Evolutionary conservation across 2,797 vertebrate genomes (phyloP).

Genomic region (Neoniphon sammara): DNA sequence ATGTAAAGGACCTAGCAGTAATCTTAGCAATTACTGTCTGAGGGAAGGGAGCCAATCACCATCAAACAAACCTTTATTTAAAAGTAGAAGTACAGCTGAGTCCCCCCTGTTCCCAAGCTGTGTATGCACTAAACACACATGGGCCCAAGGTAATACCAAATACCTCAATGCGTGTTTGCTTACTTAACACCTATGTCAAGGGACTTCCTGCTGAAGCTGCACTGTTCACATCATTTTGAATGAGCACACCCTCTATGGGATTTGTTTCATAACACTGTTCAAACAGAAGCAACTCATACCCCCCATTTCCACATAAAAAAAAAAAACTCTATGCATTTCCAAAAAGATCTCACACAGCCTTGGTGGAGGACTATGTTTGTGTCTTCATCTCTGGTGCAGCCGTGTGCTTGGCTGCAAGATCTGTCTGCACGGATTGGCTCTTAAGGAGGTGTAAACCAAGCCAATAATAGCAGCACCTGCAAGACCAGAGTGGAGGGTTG

Average conservation of each 20-base stretch:
- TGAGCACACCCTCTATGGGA: slow-evolving; percentile 38
- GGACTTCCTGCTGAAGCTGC: slow-evolving; percentile 41
- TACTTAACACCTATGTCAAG: slow-evolving; percentile 24
- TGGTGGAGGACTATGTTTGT: slow-evolving; percentile 17
- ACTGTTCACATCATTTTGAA: slow-evolving; percentile 39
- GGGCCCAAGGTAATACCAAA: slow-evolving; percentile 35
- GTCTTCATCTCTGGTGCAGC: slow-evolving; percentile 36
- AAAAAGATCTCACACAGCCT: slow-evolving; percentile 24
- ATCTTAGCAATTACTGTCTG: neutral
- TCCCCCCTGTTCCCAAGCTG: neutral
- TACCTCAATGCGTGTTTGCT: slow-evolving; percentile 29
- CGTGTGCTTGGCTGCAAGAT: slow-evolving; percentile 19
- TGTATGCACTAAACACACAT: slow-evolving; percentile 25
- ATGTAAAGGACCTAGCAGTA: slow-evolving; percentile 6
- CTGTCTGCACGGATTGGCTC: slow-evolving; percentile 53
- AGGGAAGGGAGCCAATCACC: neutral
- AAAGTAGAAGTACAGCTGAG: slow-evolving; percentile 5
- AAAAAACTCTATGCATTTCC: slow-evolving; percentile 23
- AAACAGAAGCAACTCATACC: slow-evolving; percentile 40
- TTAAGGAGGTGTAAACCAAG: slow-evolving; percentile 66
- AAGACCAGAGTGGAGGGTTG: slow-evolving; percentile 35
- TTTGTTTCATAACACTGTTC: slow-evolving; percentile 53
- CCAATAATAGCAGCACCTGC: slow-evolving; percentile 60
- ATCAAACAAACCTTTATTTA: slow-evolving; percentile 15
- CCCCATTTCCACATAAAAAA: slow-evolving; percentile 10